Percentiles rank a stretch among this genome's conserved stretches.
These are phyloP conservation scores for Eumeta japonica DNA, from an alignment of 1,140 invertebrate genomes.

Conservation along the genomic window DNA sequence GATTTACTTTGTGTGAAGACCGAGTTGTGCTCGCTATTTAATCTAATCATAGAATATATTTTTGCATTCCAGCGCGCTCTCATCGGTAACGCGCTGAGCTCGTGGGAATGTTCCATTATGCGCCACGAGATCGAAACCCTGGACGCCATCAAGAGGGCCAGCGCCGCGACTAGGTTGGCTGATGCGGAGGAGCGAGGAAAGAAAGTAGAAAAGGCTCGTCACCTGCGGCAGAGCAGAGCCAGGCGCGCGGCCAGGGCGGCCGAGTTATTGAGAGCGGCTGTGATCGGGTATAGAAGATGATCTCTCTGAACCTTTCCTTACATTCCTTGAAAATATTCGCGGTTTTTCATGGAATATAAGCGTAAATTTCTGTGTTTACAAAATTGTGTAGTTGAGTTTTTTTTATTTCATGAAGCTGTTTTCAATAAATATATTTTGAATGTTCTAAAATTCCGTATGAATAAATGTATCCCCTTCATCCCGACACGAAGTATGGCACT, in stretches of 20 bases:
- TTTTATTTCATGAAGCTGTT: too few relatives aligned
- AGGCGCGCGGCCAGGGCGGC: conserved; percentile 24
- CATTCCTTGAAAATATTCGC: too few relatives aligned
- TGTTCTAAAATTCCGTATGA: too few relatives aligned
- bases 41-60: neutral
- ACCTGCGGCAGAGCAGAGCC: conserved; percentile 10
- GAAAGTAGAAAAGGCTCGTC: conserved; percentile 13
- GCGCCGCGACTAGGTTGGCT: conserved; percentile 14
- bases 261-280: conserved; percentile 25
- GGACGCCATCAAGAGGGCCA: conserved; percentile 20
- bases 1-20: too few relatives aligned
- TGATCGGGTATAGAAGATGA: conserved; percentile 8
- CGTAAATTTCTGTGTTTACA: too few relatives aligned
- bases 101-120: conserved; percentile 27
- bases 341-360: too few relatives aligned
- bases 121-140: conserved; percentile 22
- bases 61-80: conserved; percentile 23
- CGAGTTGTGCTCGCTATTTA: too few relatives aligned
- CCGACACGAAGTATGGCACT: too few relatives aligned
- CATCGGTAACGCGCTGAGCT: conserved; percentile 29
- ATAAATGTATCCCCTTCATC: too few relatives aligned
- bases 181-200: conserved; percentile 16
- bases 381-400: too few relatives aligned
- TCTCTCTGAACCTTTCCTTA: too few relatives aligned
- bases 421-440: too few relatives aligned